phyloP scores from a whole-genome alignment of 2,797 vertebrate species.

The Nyctalus aviator region DNA sequence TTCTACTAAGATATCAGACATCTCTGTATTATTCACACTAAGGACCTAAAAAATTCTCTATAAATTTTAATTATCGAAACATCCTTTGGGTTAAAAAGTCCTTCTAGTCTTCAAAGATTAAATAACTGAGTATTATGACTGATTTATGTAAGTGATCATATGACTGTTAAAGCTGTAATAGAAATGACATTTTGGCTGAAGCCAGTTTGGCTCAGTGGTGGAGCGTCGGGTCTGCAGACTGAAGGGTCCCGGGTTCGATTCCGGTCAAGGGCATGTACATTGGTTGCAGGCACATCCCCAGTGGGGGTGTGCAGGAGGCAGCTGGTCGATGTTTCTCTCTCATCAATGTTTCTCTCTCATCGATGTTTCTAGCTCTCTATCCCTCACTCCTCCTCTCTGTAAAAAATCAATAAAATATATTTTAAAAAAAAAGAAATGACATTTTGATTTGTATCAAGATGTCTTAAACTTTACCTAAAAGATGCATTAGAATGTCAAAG shows the following conservation, averaged over 20 bases:
- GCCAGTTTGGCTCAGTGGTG: no score
- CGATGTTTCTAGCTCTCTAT: no score
- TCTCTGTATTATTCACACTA: constrained; percentile 37
- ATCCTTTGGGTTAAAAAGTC: constrained; percentile 27
- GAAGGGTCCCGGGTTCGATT: no score
- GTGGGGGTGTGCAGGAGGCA: no score
- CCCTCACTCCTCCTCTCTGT: no score
- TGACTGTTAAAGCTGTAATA: constrained; percentile 39
- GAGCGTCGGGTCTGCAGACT: no score
- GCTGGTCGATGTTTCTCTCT: no score
- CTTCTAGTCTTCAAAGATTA: constrained; percentile 39
- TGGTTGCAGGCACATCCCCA: no score
- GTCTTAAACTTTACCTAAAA: constrained; percentile 14
- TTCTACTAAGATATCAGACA: constrained; percentile 48
- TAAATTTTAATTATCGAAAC: constrained; percentile 53
- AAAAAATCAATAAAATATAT: no score
- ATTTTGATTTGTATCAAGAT: constrained; percentile 26
- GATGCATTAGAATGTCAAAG: not conserved
- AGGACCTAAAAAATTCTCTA: constrained; percentile 10
- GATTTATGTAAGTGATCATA: constrained; percentile 23
- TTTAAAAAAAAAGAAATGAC: no score
- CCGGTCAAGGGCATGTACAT: no score
- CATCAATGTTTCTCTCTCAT: no score
- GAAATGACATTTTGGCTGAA: constrained; percentile 22
- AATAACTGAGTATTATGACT: constrained; percentile 25